Evolutionary conservation across 1,140 invertebrate genomes (phyloP), one percentile per base, ranked within the genome.

Genomic region (Periplaneta americana): DNA sequence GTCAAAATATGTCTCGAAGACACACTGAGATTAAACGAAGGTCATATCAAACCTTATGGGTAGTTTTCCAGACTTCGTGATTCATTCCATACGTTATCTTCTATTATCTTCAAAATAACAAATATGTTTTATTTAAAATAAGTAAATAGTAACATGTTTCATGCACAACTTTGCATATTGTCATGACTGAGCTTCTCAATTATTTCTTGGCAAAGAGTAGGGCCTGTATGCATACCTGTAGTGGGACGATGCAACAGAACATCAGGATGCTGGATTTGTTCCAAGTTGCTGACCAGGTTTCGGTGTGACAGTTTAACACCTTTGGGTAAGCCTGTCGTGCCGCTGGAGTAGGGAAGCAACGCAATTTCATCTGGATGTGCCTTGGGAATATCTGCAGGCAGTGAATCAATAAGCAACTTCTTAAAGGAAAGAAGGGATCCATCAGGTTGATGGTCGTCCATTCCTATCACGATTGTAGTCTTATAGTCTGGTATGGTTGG

Each of bases 241-340:
- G 87, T 82, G 6, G 86, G 17, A 2, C 1, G 78, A 8, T 36
- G 87, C 84, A 39, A 85, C 78, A 11, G 87, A 75, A 90, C 84
- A 82, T 87, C 88, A 0, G 88, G 86, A 79, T 87, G 84, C n/a
- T 88, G 81, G 0, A 89, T 82, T 88, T 94, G 93, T 32, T 88
- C 85, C 75, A 96, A 89, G 85, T 93, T 94, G 5, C 92, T 88
- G 13, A 96, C 88, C 6, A 97, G 85, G 89, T 96, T 97, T 74
- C 86, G 88, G 85, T 98, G 95, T 0, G 95, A 95, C 31, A 98
- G 88, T 90, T 96, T 94, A 0, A 98, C 97, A 18, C 96, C 97
- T 89, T 98, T 98, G 0, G 97, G 96, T 78, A 95, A 86, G 76
- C 97, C 96, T 36, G 96, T 98, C 0, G 97, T 98, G 9, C 97